Conservation (phyloP, 2,888 invertebrate genomes). For the Homarus gammarus region DNA sequence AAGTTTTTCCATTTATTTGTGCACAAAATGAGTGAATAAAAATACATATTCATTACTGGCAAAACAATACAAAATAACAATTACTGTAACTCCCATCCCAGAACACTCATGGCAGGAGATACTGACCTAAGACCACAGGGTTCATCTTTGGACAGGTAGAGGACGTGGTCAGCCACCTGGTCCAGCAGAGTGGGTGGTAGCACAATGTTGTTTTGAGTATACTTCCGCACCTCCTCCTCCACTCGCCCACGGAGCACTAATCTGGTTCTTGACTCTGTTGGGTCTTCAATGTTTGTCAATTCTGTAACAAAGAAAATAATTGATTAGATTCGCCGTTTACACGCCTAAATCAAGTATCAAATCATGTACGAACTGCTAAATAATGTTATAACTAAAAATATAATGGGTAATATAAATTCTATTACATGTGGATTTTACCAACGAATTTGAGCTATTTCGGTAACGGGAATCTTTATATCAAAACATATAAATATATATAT, state of each 20-base stretch:
- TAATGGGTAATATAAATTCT: too few relatives aligned
- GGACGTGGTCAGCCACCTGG: constrained; percentile 68
- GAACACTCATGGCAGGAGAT: too few relatives aligned
- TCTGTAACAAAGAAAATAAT: constrained; percentile 8
- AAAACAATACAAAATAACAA: background rate
- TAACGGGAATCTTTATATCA: too few relatives aligned
- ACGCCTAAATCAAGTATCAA: too few relatives aligned
- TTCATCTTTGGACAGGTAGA: constrained; percentile 66
- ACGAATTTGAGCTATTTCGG: too few relatives aligned
- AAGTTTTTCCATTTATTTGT: background rate
- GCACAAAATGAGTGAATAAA: background rate
- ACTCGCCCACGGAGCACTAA: constrained; percentile 34
- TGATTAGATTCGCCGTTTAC: too few relatives aligned
- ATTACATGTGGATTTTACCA: too few relatives aligned
- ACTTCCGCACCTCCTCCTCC: constrained; percentile 47
- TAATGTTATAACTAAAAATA: too few relatives aligned
- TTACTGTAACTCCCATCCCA: too few relatives aligned
- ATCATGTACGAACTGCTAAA: too few relatives aligned
- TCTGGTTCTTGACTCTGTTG: constrained; percentile 25
- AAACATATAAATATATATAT: too few relatives aligned
- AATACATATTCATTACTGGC: background rate
- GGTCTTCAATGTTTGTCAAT: constrained; percentile 52
- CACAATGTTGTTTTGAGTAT: constrained; percentile 43
- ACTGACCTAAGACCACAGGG: constrained; percentile 72
- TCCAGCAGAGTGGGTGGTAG: constrained; percentile 61